Percentiles rank a stretch among this genome's conserved stretches.
Evolutionary conservation across 2,113 vertebrate species (phyloP).

Genomic region (Lagopus leucura): DNA sequence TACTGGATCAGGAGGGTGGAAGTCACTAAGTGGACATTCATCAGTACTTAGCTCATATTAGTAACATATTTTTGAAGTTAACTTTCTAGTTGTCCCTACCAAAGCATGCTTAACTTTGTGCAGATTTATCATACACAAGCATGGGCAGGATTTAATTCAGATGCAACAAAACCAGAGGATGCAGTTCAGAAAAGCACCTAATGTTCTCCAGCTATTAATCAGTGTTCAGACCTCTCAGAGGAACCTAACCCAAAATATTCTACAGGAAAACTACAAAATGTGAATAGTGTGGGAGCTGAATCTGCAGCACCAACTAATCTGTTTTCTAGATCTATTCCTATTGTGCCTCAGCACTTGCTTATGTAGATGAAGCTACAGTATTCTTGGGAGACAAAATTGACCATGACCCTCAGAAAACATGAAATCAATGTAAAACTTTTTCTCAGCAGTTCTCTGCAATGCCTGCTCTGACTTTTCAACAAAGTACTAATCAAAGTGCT

Average conservation of each 20-base stretch:
- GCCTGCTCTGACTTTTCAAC: not conserved
- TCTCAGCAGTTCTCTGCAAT: not conserved
- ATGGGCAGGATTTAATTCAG: not conserved
- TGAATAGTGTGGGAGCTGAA: not conserved
- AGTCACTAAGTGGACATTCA: not conserved
- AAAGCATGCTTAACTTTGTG: not conserved
- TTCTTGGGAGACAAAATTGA: not conserved
- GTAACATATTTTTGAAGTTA: not conserved
- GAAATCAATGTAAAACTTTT: not conserved
- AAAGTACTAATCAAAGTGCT: not conserved
- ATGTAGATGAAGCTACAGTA: not conserved
- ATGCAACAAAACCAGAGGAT: not conserved
- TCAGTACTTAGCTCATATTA: not conserved
- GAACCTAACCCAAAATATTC: not conserved
- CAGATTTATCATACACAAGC: not conserved
- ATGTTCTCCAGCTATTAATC: not conserved
- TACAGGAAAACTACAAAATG: not conserved
- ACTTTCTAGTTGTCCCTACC: not conserved
- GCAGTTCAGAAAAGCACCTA: rapidly evolving
- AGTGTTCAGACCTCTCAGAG: not conserved
- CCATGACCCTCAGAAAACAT: not conserved
- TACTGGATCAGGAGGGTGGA: not conserved
- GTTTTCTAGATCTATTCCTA: not conserved
- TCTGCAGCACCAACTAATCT: not conserved
- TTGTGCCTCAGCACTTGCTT: not conserved